phyloP scores from a whole-genome alignment of 2,797 vertebrate species.

The Perodicticus potto region DNA sequence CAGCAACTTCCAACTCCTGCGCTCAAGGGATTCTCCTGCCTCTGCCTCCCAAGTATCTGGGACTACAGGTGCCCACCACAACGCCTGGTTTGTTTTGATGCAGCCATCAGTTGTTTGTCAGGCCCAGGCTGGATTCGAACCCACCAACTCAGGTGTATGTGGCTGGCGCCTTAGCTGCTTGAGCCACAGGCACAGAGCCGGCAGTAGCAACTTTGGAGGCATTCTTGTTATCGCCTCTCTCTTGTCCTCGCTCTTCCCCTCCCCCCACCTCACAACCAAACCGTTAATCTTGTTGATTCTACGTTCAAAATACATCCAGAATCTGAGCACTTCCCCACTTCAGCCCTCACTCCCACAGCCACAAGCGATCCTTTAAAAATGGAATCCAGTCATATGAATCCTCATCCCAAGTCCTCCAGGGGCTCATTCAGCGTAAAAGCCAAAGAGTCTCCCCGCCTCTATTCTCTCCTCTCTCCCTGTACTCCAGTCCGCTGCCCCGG shows the following conservation, averaged over 20 bases:
- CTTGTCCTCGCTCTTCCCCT: background rate
- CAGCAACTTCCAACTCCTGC: no score
- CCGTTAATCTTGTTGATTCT: background rate
- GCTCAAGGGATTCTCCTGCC: no score
- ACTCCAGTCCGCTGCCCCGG: background rate
- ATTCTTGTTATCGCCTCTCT: background rate
- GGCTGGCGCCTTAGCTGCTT: no score
- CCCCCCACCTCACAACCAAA: background rate
- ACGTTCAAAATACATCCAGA: background rate
- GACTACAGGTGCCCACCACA: no score
- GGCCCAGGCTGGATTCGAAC: no score
- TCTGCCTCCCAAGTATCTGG: no score
- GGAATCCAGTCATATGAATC: no score
- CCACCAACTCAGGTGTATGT: no score
- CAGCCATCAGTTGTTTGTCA: no score
- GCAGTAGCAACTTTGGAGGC: background rate
- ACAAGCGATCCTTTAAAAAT: background rate
- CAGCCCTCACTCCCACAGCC: background rate
- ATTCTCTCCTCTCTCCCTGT: background rate
- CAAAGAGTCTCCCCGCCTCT: rapidly evolving
- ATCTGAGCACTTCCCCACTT: background rate
- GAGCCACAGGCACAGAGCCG: no score
- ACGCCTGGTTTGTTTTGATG: no score
- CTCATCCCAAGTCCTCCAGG: background rate
- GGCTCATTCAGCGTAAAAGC: background rate